Evolutionary conservation across 2,113 vertebrate species (phyloP), one percentile per base, ranked within the genome.

Genomic region (Thinocorus orbignyianus): DNA sequence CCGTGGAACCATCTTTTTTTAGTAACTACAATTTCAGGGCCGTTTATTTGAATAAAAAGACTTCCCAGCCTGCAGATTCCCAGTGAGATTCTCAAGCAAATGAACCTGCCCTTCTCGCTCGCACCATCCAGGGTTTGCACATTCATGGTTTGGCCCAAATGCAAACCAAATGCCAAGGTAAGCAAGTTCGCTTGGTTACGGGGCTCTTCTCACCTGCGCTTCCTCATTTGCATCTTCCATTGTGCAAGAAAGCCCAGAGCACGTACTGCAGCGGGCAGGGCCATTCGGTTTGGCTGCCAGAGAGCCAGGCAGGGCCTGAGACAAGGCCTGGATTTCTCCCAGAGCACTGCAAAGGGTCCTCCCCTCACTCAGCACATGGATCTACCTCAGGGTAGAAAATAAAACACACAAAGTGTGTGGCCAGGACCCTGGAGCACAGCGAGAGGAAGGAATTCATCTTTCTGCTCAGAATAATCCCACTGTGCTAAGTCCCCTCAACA

Each of bases 241-340:
- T 71, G 94, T 64, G 95, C 93, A 93, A 92, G 94, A 52, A 52
- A 82, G 85, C 88, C 13, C 68, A 42, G 49, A 41, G 95, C 95
- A 22, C 42, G 16, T 68, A 58, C 49, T 15, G 17, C 46, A 31
- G 6, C 2, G 6, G 3, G 70, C 66, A 19, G 33, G 22, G 78
- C 7, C 3, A 5, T 9, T 30, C 7, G 8, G n/a, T 17, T 13
- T 12, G 68, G 72, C 86, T 46, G 83, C 60, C 37, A 23, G 22
- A 66, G 62, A 6, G 64, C 39, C 51, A 14, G 31, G 62, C 0
- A 58, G 51, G 46, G 48, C 84, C 82, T 5, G 70, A 25, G 74
- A 25, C 1, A 11, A 7, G 2, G 23, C 84, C 61, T 8, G 46
- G 8, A 4, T 1, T 57, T 54, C 61, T 35, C 52, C 13, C n/a